phyloP scores from a whole-genome alignment of 2,888 invertebrate species.

The Microlaimidae sp. region DNA sequence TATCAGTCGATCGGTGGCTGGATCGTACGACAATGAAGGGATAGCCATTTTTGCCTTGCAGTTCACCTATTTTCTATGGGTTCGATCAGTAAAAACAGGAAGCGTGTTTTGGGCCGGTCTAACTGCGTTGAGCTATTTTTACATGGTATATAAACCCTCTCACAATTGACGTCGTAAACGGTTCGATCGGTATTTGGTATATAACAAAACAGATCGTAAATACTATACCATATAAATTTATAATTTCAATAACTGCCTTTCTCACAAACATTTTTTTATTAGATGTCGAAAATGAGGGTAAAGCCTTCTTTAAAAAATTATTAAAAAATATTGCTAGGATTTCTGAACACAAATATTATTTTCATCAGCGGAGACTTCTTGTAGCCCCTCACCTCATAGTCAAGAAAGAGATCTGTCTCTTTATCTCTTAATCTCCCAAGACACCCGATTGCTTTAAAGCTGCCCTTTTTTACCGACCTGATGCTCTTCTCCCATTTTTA shows the following conservation, averaged over 20 bases:
- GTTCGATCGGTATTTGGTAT: constrained; percentile 2
- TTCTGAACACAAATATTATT: no score
- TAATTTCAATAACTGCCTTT: neutral
- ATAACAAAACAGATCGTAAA: no score
- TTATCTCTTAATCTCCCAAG: no score
- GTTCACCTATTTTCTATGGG: constrained; percentile 94
- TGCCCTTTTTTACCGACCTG: no score
- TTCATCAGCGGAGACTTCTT: no score
- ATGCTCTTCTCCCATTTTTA: no score
- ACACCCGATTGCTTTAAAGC: no score
- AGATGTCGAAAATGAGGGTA: no score
- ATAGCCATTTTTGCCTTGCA: constrained; percentile 98
- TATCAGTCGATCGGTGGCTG: constrained; percentile 94
- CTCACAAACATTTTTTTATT: neutral
- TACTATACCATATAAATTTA: neutral
- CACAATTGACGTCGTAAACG: neutral
- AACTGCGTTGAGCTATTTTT: constrained; percentile 89
- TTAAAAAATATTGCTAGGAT: no score
- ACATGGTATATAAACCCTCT: constrained; percentile 61
- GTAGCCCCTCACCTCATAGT: no score
- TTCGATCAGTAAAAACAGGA: constrained; percentile 90
- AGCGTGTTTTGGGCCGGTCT: constrained; percentile 89
- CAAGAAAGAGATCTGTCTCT: no score
- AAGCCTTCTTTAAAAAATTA: no score
- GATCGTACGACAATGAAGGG: constrained; percentile 98